phyloP scores from a whole-genome alignment of 2,797 vertebrate species.

The Tauraco hartlaubi region DNA sequence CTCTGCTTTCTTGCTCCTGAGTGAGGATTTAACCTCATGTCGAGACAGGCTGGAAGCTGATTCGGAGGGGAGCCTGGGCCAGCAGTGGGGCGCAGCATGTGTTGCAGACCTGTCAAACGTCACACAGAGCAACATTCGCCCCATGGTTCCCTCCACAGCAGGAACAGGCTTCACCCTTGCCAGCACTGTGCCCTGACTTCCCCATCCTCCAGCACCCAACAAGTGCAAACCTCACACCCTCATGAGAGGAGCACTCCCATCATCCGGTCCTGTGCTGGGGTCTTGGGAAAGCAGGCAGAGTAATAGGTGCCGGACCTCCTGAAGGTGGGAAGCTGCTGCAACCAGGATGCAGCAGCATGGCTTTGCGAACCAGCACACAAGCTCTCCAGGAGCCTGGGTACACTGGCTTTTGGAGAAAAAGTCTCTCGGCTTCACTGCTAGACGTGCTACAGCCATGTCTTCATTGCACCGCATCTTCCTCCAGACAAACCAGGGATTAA shows the following conservation, averaged over 20 bases:
- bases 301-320: neutral
- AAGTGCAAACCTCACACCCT: accelerated
- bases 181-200: neutral
- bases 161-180: neutral
- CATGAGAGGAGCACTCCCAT: neutral
- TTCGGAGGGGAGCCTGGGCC: neutral
- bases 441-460: neutral
- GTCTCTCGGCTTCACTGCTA: neutral
- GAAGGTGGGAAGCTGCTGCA: neutral
- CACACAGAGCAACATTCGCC: neutral
- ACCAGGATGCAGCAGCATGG: neutral
- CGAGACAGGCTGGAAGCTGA: slow-evolving; percentile 3
- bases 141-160: accelerated
- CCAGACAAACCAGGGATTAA: neutral
- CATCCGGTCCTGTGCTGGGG: accelerated
- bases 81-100: neutral
- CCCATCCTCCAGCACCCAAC: neutral
- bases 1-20: slow-evolving; percentile 27
- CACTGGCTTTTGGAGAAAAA: neutral
- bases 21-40: slow-evolving; percentile 13
- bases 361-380: neutral
- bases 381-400: neutral
- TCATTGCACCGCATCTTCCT: neutral
- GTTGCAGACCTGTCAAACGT: slow-evolving; percentile 59
- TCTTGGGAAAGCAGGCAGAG: neutral